Conservation (phyloP, 2,888 invertebrate species). For the Hemithea aestivaria region DNA sequence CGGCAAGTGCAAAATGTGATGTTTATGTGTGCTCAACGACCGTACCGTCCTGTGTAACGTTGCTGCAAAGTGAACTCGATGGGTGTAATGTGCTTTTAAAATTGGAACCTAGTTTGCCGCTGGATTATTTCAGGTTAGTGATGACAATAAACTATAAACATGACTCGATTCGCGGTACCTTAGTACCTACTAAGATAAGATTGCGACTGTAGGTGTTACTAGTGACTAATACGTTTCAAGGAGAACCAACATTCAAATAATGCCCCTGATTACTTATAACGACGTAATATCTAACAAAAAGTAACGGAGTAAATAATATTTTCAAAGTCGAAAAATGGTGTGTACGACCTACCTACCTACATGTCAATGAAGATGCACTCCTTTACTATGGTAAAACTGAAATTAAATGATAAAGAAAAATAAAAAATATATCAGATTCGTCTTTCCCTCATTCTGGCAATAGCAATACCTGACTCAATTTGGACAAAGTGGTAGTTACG, state of each 20-base stretch:
- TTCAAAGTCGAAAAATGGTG: too few species aligned
- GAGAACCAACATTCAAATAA: conserved; percentile 24
- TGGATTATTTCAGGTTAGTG: conserved; percentile 52
- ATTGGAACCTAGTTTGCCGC: conserved; percentile 56
- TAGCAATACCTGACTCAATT: too few species aligned
- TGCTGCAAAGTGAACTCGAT: conserved; percentile 66
- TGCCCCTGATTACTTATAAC: conserved; percentile 17
- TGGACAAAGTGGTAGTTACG: too few species aligned
- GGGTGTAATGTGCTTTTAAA: conserved; percentile 67
- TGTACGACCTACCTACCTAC: too few species aligned
- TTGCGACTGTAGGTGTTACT: conserved; percentile 14
- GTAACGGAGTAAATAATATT: conserved; percentile 14
- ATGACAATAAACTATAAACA: conserved; percentile 22
- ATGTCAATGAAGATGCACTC: too few species aligned
- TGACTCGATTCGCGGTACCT: conserved; percentile 17
- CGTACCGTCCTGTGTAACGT: conserved; percentile 69
- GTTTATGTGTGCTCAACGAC: conserved; percentile 68
- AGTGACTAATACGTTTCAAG: conserved; percentile 42
- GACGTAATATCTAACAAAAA: too few species aligned
- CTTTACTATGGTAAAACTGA: too few species aligned
- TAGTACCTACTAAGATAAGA: conserved; percentile 24
- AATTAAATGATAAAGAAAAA: too few species aligned
- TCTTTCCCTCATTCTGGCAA: too few species aligned
- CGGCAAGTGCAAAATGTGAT: conserved; percentile 75
- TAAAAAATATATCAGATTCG: too few species aligned